A percentile compares a stretch with the other conserved stretches of the same genome.
Evolutionary conservation across 1,140 invertebrate species (phyloP).

Genomic region (Cephus cinctus): DNA sequence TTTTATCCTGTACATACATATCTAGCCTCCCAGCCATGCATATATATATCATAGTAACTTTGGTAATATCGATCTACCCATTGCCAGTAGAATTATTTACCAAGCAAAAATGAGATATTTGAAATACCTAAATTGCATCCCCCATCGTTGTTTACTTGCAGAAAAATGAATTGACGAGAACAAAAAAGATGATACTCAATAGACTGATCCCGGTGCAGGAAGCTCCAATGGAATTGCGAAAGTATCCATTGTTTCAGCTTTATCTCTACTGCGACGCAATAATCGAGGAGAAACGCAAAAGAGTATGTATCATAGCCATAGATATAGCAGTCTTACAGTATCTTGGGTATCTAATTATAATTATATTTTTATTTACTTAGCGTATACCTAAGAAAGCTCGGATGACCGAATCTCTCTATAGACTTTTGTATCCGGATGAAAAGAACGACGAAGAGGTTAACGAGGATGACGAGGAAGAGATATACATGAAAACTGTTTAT

Average conservation of each 20-base stretch:
- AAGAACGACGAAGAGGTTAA: slow-evolving; percentile 8
- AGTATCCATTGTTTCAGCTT: slow-evolving; percentile 68
- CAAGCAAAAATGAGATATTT: too few relatives aligned
- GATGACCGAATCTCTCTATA: slow-evolving; percentile 31
- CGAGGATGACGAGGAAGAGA: slow-evolving; percentile 21
- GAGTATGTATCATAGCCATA: slow-evolving; percentile 44
- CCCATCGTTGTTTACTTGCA: slow-evolving; percentile 49
- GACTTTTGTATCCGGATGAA: slow-evolving; percentile 31
- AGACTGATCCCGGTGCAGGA: slow-evolving; percentile 64
- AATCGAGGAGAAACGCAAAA: slow-evolving; percentile 56
- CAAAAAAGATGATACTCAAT: slow-evolving; percentile 66
- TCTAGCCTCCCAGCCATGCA: too few relatives aligned
- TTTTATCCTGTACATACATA: too few relatives aligned
- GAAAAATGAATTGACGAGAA: slow-evolving; percentile 66
- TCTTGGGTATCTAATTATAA: neutral
- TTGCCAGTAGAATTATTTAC: too few relatives aligned
- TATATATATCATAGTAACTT: too few relatives aligned
- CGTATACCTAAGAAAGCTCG: slow-evolving; percentile 26
- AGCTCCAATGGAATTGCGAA: slow-evolving; percentile 62
- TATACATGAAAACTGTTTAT: slow-evolving; percentile 29
- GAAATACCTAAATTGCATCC: too few relatives aligned
- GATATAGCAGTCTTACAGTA: neutral
- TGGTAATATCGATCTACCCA: too few relatives aligned
- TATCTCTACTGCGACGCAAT: slow-evolving; percentile 63
- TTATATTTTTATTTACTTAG: slow-evolving; percentile 12